These are phyloP conservation scores for Caenorhabditis imperialis DNA, from an alignment of 2,888 invertebrate genomes.

Conservation along the genomic window DNA sequence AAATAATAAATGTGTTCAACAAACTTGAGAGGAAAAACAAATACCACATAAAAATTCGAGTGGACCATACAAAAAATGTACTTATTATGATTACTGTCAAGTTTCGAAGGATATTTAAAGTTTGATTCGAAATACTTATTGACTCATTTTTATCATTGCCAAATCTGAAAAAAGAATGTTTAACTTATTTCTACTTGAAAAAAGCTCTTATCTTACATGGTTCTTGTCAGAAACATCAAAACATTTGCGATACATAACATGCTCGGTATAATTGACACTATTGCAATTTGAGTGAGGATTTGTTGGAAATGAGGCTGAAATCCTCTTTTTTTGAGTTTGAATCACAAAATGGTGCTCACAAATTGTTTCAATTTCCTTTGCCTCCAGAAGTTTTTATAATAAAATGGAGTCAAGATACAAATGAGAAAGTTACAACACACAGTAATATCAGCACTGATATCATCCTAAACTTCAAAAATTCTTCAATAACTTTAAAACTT, in stretches of 20 bases:
- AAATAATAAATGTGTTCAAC: constrained; percentile 3
- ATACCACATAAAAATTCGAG: not conserved
- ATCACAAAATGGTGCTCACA: not conserved
- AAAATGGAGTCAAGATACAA: not conserved
- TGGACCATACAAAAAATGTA: not conserved
- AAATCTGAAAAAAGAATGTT: not conserved
- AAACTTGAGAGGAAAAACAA: constrained; percentile 1
- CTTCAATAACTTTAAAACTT: not conserved
- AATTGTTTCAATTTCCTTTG: not conserved
- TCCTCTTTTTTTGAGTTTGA: not conserved
- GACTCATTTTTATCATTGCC: not conserved
- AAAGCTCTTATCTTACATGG: constrained; percentile 2
- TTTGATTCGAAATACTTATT: not conserved
- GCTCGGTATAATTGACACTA: not conserved
- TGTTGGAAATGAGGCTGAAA: constrained; percentile 1
- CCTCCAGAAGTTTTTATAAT: not conserved
- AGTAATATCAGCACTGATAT: constrained; percentile 9
- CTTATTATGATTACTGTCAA: not conserved
- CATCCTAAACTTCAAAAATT: constrained; percentile 8
- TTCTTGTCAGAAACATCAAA: not conserved
- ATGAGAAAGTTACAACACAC: constrained; percentile 11
- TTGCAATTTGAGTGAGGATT: constrained; percentile 4
- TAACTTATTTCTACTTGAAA: not conserved
- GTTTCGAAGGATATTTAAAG: not conserved
- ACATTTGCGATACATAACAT: constrained; percentile 1